These are phyloP conservation scores for Coptodon rendalli DNA, from an alignment of 2,113 vertebrate species.

Conservation along the genomic window DNA sequence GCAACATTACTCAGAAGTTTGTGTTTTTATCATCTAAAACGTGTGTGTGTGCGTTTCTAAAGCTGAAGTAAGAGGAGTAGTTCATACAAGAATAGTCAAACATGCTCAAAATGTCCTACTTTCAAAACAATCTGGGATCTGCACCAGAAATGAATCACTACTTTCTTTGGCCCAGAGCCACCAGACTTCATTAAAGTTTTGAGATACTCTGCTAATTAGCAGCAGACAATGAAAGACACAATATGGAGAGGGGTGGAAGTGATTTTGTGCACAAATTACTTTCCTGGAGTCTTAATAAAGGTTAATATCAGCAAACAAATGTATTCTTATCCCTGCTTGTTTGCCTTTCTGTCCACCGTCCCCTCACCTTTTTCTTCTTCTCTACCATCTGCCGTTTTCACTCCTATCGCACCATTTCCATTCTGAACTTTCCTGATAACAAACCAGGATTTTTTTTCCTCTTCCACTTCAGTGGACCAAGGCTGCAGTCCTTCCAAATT, in stretches of 20 bases:
- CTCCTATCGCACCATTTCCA: not conserved
- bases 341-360: not conserved
- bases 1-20: not conserved
- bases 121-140: not conserved
- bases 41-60: not conserved
- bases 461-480: not conserved
- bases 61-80: not conserved
- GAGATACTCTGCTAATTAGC: not conserved
- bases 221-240: not conserved
- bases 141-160: not conserved
- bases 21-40: not conserved
- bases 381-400: not conserved
- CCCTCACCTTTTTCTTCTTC: not conserved
- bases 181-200: not conserved
- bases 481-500: not conserved
- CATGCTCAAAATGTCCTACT: not conserved
- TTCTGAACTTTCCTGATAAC: constrained; percentile 4
- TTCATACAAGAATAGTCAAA: not conserved
- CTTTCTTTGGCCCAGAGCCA: not conserved
- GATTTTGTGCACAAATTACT: not conserved
- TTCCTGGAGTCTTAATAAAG: not conserved
- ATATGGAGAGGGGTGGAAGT: not conserved
- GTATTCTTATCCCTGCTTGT: not conserved
- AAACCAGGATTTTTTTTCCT: not conserved
- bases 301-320: not conserved